Evolutionary conservation across 1,140 invertebrate genomes (phyloP).

Genomic region (Dolichoris vasculosae): DNA sequence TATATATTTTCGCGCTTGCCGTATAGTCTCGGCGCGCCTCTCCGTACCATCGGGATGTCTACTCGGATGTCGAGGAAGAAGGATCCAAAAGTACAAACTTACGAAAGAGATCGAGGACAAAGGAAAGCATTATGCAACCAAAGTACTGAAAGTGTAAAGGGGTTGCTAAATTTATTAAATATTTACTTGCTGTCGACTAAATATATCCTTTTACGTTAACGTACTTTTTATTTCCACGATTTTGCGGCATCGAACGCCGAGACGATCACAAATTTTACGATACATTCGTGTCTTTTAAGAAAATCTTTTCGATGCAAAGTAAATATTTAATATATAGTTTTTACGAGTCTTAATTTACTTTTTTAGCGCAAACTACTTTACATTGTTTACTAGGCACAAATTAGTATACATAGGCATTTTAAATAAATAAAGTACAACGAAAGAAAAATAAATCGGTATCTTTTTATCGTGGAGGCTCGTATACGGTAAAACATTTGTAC

Average conservation of each 20-base stretch:
- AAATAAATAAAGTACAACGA: background rate
- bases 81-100: slow-evolving; percentile 9
- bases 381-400: too few relatives aligned
- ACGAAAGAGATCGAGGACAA: background rate
- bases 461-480: background rate
- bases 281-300: too few relatives aligned
- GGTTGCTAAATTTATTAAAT: slow-evolving; percentile 1
- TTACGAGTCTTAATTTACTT: background rate
- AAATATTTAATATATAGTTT: background rate
- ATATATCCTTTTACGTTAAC: too few relatives aligned
- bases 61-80: slow-evolving; percentile 40
- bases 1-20: too few relatives aligned
- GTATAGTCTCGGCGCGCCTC: slow-evolving; percentile 45
- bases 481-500: background rate
- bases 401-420: background rate
- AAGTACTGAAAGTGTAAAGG: background rate
- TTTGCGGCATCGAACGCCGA: too few relatives aligned
- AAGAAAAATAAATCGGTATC: background rate
- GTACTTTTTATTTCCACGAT: too few relatives aligned
- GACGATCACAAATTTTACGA: too few relatives aligned
- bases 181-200: background rate
- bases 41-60: slow-evolving; percentile 44
- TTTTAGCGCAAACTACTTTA: background rate
- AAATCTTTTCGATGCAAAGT: background rate
- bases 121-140: slow-evolving; percentile 16